These are phyloP conservation scores for Dryoscopus gambensis DNA, from an alignment of 2,113 vertebrate genomes.

Conservation along the genomic window DNA sequence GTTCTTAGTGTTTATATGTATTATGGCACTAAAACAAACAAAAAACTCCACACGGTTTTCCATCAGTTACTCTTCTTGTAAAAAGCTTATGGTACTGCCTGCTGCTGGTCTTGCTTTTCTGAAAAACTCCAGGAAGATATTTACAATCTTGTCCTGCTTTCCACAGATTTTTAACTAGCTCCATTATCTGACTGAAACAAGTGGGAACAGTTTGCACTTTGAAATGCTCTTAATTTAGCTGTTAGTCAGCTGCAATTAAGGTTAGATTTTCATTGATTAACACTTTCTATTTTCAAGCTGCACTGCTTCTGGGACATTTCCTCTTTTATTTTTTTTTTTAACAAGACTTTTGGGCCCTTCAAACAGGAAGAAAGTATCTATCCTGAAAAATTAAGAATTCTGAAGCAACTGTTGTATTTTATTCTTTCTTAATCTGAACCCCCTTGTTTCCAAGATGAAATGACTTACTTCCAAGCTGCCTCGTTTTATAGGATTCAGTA, in stretches of 20 bases:
- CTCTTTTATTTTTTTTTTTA: not conserved
- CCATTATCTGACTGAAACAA: not conserved
- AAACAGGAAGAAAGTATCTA: not conserved
- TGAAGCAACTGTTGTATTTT: not conserved
- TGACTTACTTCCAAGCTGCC: slow-evolving; percentile 91
- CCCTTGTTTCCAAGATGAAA: not conserved
- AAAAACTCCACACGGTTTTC: not conserved
- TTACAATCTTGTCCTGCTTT: not conserved
- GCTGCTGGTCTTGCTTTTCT: not conserved
- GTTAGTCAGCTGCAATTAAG: not conserved
- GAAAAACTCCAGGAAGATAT: not conserved
- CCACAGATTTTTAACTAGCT: not conserved
- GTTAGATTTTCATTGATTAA: not conserved
- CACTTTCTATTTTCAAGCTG: not conserved
- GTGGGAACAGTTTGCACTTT: not conserved
- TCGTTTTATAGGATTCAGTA: slow-evolving; percentile 93
- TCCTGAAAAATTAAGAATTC: not conserved
- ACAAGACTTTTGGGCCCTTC: not conserved
- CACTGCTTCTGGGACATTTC: not conserved
- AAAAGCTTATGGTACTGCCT: not conserved
- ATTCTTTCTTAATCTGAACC: not conserved
- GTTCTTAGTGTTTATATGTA: not conserved
- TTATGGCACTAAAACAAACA: not conserved
- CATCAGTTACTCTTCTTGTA: not conserved
- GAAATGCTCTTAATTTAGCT: not conserved